Conservation (phyloP, 1,140 invertebrate species). For the Pseudachorutes palmiensis region DNA sequence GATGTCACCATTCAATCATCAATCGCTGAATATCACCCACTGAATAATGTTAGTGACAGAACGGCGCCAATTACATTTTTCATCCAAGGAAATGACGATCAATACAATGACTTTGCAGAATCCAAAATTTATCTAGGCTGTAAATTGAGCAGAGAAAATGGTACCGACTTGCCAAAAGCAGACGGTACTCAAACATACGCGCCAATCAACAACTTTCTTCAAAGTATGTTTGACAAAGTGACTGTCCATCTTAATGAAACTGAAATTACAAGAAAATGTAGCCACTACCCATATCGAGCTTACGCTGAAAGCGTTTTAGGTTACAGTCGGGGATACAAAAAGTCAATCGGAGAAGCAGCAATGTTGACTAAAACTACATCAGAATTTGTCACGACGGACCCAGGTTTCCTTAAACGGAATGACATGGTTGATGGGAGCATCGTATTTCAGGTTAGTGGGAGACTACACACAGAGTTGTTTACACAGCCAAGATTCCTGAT, state of each 20-base stretch:
- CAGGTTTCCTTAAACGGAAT: conserved; percentile 38
- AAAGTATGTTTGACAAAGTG: background rate
- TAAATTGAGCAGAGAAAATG: background rate
- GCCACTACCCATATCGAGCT: background rate
- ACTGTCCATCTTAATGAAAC: conserved; percentile 4
- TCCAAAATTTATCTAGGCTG: background rate
- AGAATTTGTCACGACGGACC: conserved; percentile 32
- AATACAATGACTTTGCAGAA: conserved; percentile 43
- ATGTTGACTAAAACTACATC: conserved; percentile 36
- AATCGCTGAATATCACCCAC: conserved; percentile 43
- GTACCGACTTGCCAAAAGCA: background rate
- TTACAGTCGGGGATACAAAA: background rate
- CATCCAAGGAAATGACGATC: conserved; percentile 40
- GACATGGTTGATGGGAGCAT: conserved; percentile 33
- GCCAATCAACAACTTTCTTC: conserved; percentile 2
- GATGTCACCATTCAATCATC: conserved; percentile 46
- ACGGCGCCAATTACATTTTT: conserved; percentile 43
- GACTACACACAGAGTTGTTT: conserved; percentile 29
- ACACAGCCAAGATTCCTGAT: conserved; percentile 23
- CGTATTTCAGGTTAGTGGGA: conserved; percentile 36
- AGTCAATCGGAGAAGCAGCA: background rate
- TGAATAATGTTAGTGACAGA: conserved; percentile 41
- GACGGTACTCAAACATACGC: background rate
- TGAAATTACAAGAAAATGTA: background rate
- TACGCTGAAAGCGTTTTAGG: background rate